Base-by-base conservation (phyloP, 2,113 vertebrate genomes). In the Polyodon spathula region DNA sequence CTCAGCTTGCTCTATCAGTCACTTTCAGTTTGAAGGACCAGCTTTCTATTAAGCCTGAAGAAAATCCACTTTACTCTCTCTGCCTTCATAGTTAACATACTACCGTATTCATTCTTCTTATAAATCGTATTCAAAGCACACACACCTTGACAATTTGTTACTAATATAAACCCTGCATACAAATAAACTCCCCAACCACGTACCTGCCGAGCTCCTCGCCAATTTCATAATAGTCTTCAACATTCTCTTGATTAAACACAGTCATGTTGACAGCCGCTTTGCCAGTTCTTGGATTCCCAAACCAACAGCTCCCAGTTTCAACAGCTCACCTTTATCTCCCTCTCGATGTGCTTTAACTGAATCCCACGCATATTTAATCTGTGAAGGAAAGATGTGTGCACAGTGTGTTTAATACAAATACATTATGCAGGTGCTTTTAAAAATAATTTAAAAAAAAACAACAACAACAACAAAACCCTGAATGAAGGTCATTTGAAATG, bases 191-290 rank as follows among this genome's bases (percentile, higher is more conserved):
- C 37, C 2, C 38, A 14, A 1, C 14, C 58, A 68, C 81, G 64
- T 81, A 95, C 94, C 94, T 97, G 77, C 93, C 94, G 39, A 97
- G 92, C 65, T 97, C 93, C 69, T 95, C 91, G 74, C 93, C 89
- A 4, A 93, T 86, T 55, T 92, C 89, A 53, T 97, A 97, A 76
- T 91, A 88, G 46, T 94, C 94, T 78, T 94, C 93, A 68, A 96
- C 86, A 83, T 95, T 96, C 73, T 97, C 92, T 73, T 93, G 92
- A 76, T 88, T 90, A 86, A 97, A 95, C 69, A 91, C 83, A 8
- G 90, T 94, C 93, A 97, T 97, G 89, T 76, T 87, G 76, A 59
- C 72, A 58, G 72, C 70, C 71, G 68, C 73, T 74, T 79, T 63
- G n/a, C 63, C 61, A 10, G 50, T 60, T 63, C 67, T 59, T 65